phyloP scores from a whole-genome alignment of 1,140 invertebrate genomes.

The Philopotamus ludificatus region DNA sequence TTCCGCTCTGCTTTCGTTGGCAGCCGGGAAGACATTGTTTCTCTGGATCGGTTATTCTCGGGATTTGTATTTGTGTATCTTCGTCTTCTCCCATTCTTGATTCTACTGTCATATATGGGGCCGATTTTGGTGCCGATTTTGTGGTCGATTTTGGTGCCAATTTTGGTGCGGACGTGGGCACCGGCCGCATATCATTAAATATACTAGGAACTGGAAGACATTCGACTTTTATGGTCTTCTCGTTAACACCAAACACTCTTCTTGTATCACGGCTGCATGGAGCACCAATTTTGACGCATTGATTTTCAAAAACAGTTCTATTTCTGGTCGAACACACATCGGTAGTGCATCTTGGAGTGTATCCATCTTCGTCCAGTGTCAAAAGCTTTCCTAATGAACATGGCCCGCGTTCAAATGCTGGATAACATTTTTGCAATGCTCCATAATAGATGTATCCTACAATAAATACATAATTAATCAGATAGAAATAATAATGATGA shows the following conservation, averaged over 20 bases:
- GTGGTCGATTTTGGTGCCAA: no score
- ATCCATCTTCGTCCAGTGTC: conserved; percentile 53
- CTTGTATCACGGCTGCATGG: conserved; percentile 47
- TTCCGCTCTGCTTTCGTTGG: no score
- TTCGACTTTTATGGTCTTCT: conserved; percentile 50
- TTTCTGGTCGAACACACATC: conserved; percentile 60
- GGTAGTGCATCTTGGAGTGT: conserved; percentile 57
- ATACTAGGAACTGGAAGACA: conserved; percentile 46
- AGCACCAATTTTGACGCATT: conserved; percentile 55
- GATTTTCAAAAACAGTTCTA: conserved; percentile 52
- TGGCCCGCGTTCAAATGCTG: conserved; percentile 63
- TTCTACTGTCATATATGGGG: no score
- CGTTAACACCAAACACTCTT: conserved; percentile 53
- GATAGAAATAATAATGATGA: background rate
- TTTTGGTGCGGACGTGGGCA: background rate
- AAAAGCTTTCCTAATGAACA: conserved; percentile 59
- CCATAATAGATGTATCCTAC: conserved; percentile 64
- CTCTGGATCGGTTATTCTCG: no score
- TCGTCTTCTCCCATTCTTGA: no score
- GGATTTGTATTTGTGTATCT: no score
- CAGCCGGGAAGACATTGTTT: no score
- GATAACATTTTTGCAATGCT: conserved; percentile 58
- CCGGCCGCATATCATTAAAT: no score
- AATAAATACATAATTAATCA: conserved; percentile 18
- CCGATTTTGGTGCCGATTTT: no score